Conservation (phyloP, 2,888 invertebrate genomes). For the Boloria euphrosyne region DNA sequence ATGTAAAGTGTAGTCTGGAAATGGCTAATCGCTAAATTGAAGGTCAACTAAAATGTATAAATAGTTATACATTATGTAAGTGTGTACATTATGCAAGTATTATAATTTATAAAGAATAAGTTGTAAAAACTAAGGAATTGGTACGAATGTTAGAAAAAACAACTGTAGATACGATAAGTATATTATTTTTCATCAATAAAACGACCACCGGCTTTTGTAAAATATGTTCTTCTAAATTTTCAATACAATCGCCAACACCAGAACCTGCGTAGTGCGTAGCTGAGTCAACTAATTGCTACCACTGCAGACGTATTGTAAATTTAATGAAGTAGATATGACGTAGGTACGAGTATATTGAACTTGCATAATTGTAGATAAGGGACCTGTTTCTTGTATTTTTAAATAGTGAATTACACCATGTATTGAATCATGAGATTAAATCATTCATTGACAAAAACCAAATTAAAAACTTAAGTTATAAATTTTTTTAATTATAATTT, state of each 20-base stretch:
- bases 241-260: background rate
- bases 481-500: no score
- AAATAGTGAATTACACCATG: background rate
- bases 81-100: no score
- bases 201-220: background rate
- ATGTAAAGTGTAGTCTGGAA: background rate
- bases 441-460: no score
- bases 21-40: background rate
- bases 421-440: background rate
- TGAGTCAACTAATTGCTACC: conserved; percentile 31
- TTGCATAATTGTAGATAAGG: conserved; percentile 8
- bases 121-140: no score
- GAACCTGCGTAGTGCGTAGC: conserved; percentile 3
- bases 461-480: no score
- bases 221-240: conserved; percentile 11
- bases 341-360: conserved; percentile 7
- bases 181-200: background rate
- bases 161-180: background rate
- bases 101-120: no score
- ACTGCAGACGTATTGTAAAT: conserved; percentile 11
- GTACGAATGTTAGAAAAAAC: no score
- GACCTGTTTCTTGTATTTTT: conserved; percentile 7
- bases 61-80: no score
- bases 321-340: conserved; percentile 9
- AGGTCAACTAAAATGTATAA: background rate